These are phyloP conservation scores for Heterocephalus glaber DNA, from an alignment of 2,113 vertebrate species.

Conservation along the genomic window DNA sequence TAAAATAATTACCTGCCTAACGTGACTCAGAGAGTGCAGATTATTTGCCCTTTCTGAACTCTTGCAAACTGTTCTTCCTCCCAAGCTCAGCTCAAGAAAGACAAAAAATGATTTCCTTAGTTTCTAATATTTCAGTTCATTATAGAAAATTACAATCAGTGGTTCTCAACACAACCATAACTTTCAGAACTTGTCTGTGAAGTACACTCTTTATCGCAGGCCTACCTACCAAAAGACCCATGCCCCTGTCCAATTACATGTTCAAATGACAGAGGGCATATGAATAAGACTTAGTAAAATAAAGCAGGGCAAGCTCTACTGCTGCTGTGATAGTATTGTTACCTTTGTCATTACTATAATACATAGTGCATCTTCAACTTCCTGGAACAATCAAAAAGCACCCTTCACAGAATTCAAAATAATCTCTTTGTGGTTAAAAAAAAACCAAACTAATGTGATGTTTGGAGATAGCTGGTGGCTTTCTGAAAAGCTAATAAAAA, in stretches of 20 bases:
- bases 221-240: neutral
- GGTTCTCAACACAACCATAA: neutral
- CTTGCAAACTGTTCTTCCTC: neutral
- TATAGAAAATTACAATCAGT: neutral
- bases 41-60: neutral
- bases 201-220: neutral
- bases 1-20: neutral
- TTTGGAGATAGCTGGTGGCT: neutral
- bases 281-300: neutral
- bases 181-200: neutral
- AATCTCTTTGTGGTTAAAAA: slow-evolving; percentile 1
- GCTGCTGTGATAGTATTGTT: neutral
- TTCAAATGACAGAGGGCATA: neutral
- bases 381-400: neutral
- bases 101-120: neutral
- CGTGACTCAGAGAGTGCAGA: neutral
- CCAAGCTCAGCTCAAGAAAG: neutral
- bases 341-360: neutral
- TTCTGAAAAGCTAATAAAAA: slow-evolving; percentile 47
- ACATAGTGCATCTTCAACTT: neutral
- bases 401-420: neutral
- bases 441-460: neutral
- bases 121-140: slow-evolving; percentile 20
- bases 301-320: neutral
- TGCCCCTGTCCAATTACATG: neutral